These are phyloP conservation scores for Sebastes diaconus DNA, from an alignment of 2,797 vertebrate genomes.

Conservation along the genomic window DNA sequence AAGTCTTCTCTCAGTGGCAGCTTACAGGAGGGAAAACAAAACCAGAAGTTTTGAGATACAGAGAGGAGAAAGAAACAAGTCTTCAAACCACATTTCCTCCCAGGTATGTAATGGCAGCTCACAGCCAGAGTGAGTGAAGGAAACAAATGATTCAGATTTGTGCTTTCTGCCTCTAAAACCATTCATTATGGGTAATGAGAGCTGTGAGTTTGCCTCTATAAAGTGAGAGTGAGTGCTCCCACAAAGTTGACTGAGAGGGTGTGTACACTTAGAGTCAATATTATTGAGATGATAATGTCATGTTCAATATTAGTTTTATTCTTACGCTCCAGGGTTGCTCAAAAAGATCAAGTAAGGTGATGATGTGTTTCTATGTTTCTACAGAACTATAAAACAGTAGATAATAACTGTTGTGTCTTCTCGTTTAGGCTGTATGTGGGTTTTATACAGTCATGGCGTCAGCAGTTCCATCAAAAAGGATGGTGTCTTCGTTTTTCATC, in stretches of 20 bases:
- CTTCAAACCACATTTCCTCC: constrained; percentile 34
- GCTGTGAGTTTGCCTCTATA: constrained; percentile 36
- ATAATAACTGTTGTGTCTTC: constrained; percentile 7
- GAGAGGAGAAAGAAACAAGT: constrained; percentile 41
- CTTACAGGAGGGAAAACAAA: constrained; percentile 73
- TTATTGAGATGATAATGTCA: background rate
- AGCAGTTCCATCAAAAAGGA: constrained; percentile 82
- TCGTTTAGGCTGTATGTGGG: constrained; percentile 25
- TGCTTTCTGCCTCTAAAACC: constrained; percentile 44
- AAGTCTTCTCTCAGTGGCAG: constrained; percentile 75
- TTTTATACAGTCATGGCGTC: constrained; percentile 74
- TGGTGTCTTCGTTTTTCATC: constrained; percentile 93
- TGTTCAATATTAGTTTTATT: background rate
- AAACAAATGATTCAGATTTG: constrained; percentile 45
- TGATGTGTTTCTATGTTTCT: background rate
- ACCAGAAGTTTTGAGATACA: constrained; percentile 60
- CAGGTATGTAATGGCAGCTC: constrained; percentile 68
- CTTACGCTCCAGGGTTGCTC: background rate
- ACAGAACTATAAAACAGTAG: background rate
- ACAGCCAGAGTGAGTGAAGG: constrained; percentile 22
- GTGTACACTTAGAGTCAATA: constrained; percentile 13
- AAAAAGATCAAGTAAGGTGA: background rate
- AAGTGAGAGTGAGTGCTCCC: constrained; percentile 28
- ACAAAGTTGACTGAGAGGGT: constrained; percentile 32
- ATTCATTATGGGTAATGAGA: constrained; percentile 59